phyloP scores from a whole-genome alignment of 2,888 invertebrate genomes.

The Gymnocheta viridis region DNA sequence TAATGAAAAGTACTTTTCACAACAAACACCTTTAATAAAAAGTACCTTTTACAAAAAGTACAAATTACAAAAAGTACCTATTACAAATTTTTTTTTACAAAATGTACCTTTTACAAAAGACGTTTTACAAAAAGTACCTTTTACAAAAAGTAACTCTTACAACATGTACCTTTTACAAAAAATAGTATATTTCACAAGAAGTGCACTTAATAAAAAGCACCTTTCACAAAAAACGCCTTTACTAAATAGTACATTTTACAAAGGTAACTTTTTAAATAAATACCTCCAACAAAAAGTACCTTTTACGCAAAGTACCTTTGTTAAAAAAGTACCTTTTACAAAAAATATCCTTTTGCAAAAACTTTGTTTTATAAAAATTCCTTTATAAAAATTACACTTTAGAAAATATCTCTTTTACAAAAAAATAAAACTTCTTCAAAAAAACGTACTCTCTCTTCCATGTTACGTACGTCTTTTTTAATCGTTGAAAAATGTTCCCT shows the following conservation, averaged over 20 bases:
- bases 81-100: neutral
- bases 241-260: neutral
- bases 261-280: neutral
- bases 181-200: neutral
- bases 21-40: neutral
- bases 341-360: neutral
- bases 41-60: neutral
- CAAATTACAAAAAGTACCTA: neutral
- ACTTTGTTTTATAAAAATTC: too few species aligned
- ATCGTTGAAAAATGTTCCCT: neutral
- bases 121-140: neutral
- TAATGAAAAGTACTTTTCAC: neutral
- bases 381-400: too few species aligned
- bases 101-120: neutral
- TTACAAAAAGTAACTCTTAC: neutral
- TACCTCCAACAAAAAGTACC: neutral
- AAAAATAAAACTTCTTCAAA: too few species aligned
- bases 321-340: neutral
- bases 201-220: neutral
- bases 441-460: too few species aligned
- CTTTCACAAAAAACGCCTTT: neutral
- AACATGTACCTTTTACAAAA: neutral
- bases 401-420: too few species aligned
- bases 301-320: neutral
- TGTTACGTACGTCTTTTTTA: neutral